These are phyloP conservation scores for Sarcophaga subvicina DNA, from an alignment of 2,888 invertebrate genomes.

Conservation along the genomic window DNA sequence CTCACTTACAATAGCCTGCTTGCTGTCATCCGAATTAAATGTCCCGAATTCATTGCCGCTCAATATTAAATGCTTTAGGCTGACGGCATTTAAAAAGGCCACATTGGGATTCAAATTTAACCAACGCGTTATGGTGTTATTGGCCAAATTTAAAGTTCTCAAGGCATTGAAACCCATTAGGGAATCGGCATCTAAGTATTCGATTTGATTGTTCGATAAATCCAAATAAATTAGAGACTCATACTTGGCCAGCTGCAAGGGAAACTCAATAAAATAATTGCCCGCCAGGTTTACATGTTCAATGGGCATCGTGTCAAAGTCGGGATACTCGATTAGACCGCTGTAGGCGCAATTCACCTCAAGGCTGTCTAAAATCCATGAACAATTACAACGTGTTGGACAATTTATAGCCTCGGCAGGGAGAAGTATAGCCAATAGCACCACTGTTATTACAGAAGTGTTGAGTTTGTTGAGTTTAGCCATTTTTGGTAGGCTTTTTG, in stretches of 20 bases:
- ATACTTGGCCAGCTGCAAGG: constrained; percentile 82
- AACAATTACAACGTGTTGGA: constrained; percentile 77
- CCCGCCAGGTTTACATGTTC: constrained; percentile 85
- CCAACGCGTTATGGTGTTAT: constrained; percentile 85
- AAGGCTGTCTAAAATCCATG: constrained; percentile 78
- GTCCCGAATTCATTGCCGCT: constrained; percentile 85
- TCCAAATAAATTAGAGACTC: constrained; percentile 83
- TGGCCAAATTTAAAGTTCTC: constrained; percentile 85
- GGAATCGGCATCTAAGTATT: constrained; percentile 82
- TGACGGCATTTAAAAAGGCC: constrained; percentile 82
- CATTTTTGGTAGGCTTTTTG: constrained; percentile 2
- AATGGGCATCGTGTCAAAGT: constrained; percentile 80
- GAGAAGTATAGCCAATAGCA: not conserved
- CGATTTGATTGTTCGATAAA: constrained; percentile 83
- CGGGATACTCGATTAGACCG: constrained; percentile 74
- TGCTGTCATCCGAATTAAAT: constrained; percentile 83
- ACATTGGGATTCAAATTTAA: constrained; percentile 83
- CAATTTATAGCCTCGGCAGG: constrained; percentile 72
- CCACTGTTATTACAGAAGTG: not conserved
- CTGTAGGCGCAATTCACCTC: constrained; percentile 77
- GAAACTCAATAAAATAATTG: constrained; percentile 85
- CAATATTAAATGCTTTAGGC: constrained; percentile 85
- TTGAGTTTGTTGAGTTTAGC: not conserved
- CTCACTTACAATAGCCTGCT: constrained; percentile 84
- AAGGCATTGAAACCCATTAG: constrained; percentile 84